Evolutionary conservation across 1,140 invertebrate species (phyloP).

Genomic region (Parasteatoda tepidariorum): DNA sequence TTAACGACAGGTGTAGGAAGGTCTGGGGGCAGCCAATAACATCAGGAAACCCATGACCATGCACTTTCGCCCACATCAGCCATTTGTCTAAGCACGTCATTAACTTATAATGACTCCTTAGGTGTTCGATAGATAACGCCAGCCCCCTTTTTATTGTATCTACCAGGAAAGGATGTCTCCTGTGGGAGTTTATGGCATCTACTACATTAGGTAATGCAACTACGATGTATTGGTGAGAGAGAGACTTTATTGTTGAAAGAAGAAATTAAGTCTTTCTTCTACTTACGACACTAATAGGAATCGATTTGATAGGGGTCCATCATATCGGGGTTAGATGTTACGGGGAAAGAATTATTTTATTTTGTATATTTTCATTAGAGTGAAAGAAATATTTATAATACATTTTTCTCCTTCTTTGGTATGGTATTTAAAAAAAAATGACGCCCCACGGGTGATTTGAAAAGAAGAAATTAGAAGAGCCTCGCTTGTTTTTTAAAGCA

Average conservation of each 20-base stretch:
- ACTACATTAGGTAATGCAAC: background rate
- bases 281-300: no score
- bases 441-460: no score
- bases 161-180: conserved; percentile 32
- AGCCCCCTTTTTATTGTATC: conserved; percentile 48
- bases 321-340: no score
- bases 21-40: background rate
- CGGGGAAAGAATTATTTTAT: no score
- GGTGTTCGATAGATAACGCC: conserved; percentile 46
- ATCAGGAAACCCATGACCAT: conserved; percentile 26
- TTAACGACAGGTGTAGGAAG: background rate
- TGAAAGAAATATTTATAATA: no score
- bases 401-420: no score
- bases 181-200: conserved; percentile 38
- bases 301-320: no score
- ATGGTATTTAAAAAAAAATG: no score
- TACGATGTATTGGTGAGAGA: background rate
- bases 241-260: background rate
- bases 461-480: no score
- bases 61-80: conserved; percentile 12
- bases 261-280: no score
- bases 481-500: no score
- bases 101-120: conserved; percentile 57
- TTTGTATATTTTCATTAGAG: no score
- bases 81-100: conserved; percentile 58